Conservation (phyloP, 2,888 invertebrate species). For the Dugesia japonica region DNA sequence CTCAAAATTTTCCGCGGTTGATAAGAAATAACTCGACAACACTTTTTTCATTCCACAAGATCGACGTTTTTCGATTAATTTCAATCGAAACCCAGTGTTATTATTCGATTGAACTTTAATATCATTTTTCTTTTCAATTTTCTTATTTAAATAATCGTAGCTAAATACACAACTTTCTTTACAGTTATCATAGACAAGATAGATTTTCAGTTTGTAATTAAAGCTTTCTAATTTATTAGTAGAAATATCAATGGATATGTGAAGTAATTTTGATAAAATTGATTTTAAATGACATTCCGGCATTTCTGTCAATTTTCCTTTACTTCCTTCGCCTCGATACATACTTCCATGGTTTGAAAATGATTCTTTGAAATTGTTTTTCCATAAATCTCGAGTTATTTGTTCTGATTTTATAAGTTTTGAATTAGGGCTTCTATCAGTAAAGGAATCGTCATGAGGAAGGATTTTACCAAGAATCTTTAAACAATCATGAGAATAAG, state of each 20-base stretch:
- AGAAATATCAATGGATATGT: not conserved
- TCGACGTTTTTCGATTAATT: not conserved
- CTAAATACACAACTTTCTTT: not conserved
- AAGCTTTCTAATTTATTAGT: not conserved
- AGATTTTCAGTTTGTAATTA: not conserved
- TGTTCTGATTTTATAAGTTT: slow-evolving; percentile 47
- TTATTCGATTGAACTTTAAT: not conserved
- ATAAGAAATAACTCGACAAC: not conserved
- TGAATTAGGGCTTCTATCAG: slow-evolving; percentile 48
- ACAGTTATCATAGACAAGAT: not conserved
- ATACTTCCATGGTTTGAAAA: slow-evolving; percentile 48
- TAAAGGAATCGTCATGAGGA: slow-evolving; percentile 50
- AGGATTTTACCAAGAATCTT: slow-evolving; percentile 43
- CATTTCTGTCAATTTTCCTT: slow-evolving; percentile 21
- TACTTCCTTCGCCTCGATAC: slow-evolving; percentile 46
- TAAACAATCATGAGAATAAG: slow-evolving; percentile 42
- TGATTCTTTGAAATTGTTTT: slow-evolving; percentile 44
- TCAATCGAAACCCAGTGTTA: not conserved
- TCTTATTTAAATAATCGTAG: not conserved
- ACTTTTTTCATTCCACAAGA: not conserved
- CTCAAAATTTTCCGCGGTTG: no score
- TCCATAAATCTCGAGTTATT: slow-evolving; percentile 49
- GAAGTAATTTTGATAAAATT: not conserved
- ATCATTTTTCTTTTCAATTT: not conserved
- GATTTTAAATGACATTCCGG: not conserved